These are phyloP conservation scores for Eilema griseolum DNA, from an alignment of 2,888 invertebrate genomes.

Conservation along the genomic window DNA sequence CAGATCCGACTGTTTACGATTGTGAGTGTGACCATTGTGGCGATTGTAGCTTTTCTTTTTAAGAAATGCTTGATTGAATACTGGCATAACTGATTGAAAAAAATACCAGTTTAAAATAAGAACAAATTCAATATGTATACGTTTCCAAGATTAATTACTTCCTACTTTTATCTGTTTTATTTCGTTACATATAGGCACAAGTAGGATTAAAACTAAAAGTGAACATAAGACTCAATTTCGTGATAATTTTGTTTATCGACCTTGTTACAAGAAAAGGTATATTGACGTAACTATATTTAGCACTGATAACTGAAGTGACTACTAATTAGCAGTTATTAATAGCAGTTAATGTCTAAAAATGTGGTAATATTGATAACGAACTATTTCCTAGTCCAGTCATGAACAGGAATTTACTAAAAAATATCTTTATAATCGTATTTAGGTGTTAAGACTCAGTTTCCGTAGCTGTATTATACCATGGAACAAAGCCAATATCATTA, in stretches of 20 bases:
- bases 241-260: constrained; percentile 16
- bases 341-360: background rate
- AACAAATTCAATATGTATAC: background rate
- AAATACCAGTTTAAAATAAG: background rate
- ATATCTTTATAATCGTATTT: background rate
- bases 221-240: background rate
- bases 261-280: constrained; percentile 16
- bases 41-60: background rate
- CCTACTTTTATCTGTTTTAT: background rate
- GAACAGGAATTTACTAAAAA: background rate
- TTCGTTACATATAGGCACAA: background rate
- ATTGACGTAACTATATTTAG: constrained; percentile 12
- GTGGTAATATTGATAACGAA: background rate
- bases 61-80: background rate
- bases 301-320: constrained; percentile 6
- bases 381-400: background rate
- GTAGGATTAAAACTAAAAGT: background rate
- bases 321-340: background rate
- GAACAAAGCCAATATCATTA: background rate
- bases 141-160: background rate
- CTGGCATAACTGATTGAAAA: background rate
- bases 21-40: no score
- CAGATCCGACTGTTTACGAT: background rate
- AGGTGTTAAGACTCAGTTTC: background rate
- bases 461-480: background rate